These are phyloP conservation scores for Ischnus inquisitorius DNA, from an alignment of 2,888 invertebrate species.

Conservation along the genomic window DNA sequence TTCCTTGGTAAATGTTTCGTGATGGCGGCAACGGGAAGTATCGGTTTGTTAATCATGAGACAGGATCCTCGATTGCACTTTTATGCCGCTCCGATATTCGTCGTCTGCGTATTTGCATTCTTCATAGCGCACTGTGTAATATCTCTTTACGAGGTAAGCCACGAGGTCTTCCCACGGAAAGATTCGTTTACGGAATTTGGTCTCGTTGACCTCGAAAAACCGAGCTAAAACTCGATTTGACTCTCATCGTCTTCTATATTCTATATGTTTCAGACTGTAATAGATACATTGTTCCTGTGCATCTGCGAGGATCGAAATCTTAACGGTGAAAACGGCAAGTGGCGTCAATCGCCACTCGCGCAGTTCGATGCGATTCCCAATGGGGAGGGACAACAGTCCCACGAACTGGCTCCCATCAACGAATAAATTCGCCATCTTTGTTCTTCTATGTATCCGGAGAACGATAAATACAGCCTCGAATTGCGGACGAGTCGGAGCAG, in stretches of 20 bases:
- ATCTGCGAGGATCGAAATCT: constrained; percentile 96
- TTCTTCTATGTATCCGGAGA: no score
- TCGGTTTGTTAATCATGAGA: constrained; percentile 92
- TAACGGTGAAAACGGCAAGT: constrained; percentile 90
- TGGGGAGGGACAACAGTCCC: constrained; percentile 83
- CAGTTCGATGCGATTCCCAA: constrained; percentile 79
- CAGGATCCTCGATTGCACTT: constrained; percentile 91
- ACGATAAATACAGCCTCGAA: no score
- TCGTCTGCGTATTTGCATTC: constrained; percentile 94
- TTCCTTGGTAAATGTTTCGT: constrained; percentile 95
- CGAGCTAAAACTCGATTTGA: no score
- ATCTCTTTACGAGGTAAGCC: constrained; percentile 95
- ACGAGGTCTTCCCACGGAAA: not conserved
- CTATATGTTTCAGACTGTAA: constrained; percentile 93
- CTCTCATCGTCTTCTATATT: not conserved
- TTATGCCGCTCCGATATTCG: constrained; percentile 94
- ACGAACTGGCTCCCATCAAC: constrained; percentile 86
- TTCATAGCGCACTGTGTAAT: constrained; percentile 97
- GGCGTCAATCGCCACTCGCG: constrained; percentile 82
- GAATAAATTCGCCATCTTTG: constrained; percentile 68
- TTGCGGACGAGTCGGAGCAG: not conserved
- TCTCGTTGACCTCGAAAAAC: no score
- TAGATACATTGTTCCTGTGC: constrained; percentile 97
- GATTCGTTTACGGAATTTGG: no score
- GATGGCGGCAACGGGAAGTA: constrained; percentile 92